Evolutionary conservation across 1,140 invertebrate genomes (phyloP).

Genomic region (Apis mellifera): DNA sequence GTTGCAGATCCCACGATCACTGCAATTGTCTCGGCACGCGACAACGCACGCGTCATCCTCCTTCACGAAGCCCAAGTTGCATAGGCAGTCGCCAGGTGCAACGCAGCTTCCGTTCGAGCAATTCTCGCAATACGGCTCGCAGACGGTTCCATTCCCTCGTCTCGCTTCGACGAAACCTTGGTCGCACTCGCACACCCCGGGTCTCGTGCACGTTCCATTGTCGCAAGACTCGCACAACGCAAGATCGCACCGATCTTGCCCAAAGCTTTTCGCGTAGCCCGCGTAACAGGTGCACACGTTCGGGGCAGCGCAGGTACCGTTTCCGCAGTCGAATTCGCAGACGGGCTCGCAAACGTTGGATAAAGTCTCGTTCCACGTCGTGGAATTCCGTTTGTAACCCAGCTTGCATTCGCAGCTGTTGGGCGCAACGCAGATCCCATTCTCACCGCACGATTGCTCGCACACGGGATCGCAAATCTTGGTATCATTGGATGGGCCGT

Average conservation of each 20-base stretch:
- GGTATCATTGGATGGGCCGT: neutral
- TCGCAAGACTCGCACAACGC: constrained; percentile 30
- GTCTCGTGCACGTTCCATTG: constrained; percentile 47
- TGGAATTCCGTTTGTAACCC: constrained; percentile 34
- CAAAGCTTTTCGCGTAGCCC: constrained; percentile 33
- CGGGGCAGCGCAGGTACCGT: constrained; percentile 37
- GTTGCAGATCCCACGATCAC: constrained; percentile 47
- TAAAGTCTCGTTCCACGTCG: constrained; percentile 37
- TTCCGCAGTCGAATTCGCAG: constrained; percentile 33
- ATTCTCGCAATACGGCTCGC: constrained; percentile 58
- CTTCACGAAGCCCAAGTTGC: constrained; percentile 55
- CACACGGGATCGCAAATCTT: constrained; percentile 58
- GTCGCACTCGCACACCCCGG: constrained; percentile 42
- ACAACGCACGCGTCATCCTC: constrained; percentile 42
- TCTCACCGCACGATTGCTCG: constrained; percentile 44
- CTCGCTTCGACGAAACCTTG: constrained; percentile 29
- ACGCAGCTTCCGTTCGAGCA: constrained; percentile 69
- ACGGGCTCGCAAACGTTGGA: constrained; percentile 33
- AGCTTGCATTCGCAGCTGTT: constrained; percentile 56
- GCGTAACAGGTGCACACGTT: constrained; percentile 36
- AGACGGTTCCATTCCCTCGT: constrained; percentile 23
- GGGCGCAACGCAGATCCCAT: constrained; percentile 64
- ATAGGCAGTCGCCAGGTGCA: constrained; percentile 66
- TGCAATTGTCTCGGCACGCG: constrained; percentile 50
- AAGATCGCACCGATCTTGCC: constrained; percentile 3